Evolutionary conservation across 2,888 invertebrate species (phyloP).

Genomic region (Mimumesa dahlbomi): DNA sequence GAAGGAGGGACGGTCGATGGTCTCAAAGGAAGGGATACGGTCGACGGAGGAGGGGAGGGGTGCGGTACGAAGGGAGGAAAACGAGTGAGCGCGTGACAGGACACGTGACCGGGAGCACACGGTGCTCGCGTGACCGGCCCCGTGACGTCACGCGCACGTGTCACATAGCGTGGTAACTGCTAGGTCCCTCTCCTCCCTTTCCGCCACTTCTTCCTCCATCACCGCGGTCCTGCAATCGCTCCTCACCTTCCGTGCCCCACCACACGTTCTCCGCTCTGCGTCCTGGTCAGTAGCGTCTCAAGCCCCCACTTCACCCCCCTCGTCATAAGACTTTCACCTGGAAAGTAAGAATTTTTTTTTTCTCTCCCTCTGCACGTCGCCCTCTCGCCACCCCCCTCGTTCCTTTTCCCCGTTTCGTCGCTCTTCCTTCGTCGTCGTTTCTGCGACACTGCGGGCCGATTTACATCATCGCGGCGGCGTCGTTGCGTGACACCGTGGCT

Average conservation of each 20-base stretch:
- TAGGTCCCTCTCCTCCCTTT: constrained; percentile 48
- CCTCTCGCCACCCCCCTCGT: background rate
- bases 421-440: background rate
- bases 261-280: constrained; percentile 29
- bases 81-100: constrained; percentile 77
- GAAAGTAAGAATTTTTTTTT: constrained; percentile 53
- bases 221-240: constrained; percentile 36
- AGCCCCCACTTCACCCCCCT: constrained; percentile 51
- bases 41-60: constrained; percentile 10
- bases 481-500: constrained; percentile 47
- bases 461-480: constrained; percentile 48
- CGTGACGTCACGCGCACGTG: constrained; percentile 80
- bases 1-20: constrained; percentile 30
- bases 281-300: constrained; percentile 70
- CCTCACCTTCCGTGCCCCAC: constrained; percentile 51
- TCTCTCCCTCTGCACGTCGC: constrained; percentile 1
- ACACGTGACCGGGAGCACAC: constrained; percentile 80
- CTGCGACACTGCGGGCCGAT: constrained; percentile 16
- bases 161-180: constrained; percentile 77
- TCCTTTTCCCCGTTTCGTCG: constrained; percentile 1
- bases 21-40: constrained; percentile 26
- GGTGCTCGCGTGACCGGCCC: constrained; percentile 79
- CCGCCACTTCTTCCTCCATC: no score
- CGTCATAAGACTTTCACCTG: constrained; percentile 68
- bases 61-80: constrained; percentile 17